These are phyloP conservation scores for Hydractinia symbiolongicarpus DNA, from an alignment of 30 jellyfish, hydroid and myxozoan genomes.

Conservation along the genomic window DNA sequence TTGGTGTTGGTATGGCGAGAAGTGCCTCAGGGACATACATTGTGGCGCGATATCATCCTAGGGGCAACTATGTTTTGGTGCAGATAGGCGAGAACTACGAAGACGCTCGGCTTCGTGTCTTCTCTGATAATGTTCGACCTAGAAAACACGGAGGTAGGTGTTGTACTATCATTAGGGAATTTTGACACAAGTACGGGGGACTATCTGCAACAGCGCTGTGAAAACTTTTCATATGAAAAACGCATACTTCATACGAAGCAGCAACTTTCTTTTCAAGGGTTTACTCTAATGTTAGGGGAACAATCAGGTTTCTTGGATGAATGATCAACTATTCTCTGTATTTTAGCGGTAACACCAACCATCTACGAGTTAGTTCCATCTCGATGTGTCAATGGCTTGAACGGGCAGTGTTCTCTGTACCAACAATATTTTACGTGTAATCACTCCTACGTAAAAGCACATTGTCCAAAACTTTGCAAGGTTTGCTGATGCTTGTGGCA, in stretches of 20 bases:
- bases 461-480: not conserved
- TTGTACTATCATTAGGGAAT: not conserved
- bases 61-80: not conserved
- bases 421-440: not conserved
- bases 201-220: no score
- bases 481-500: not conserved
- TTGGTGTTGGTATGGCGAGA: slow-evolving; percentile 8
- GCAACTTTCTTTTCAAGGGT: no score
- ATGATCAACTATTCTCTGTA: not conserved
- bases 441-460: not conserved
- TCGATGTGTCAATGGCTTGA: not conserved
- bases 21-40: not conserved
- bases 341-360: slow-evolving; percentile 7
- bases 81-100: not conserved
- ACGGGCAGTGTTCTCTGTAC: not conserved
- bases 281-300: no score
- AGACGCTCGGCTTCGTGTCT: slow-evolving; percentile 11
- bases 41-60: not conserved
- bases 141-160: not conserved
- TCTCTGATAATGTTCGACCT: not conserved
- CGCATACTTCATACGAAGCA: no score
- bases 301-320: no score
- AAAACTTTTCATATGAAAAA: no score
- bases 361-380: not conserved
- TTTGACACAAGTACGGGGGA: no score